Conservation (phyloP, 2,888 invertebrate species). For the Epistrophella euchroma region DNA sequence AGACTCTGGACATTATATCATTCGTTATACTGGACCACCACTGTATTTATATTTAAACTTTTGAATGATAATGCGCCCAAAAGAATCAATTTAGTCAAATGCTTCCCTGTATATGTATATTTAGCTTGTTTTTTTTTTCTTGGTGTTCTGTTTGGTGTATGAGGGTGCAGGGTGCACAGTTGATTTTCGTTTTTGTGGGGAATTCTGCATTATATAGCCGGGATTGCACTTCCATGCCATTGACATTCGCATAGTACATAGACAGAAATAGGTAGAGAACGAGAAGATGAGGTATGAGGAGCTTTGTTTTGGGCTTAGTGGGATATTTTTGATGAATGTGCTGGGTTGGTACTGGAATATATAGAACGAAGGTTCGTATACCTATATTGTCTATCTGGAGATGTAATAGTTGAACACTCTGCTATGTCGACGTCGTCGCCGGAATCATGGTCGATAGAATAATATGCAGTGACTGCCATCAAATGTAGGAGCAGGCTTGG, state of each 20-base stretch:
- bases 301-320: slow-evolving; percentile 49
- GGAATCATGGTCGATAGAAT: slow-evolving; percentile 73
- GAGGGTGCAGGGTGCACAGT: neutral
- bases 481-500: neutral
- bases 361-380: slow-evolving; percentile 55
- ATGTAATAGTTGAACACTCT: slow-evolving; percentile 16
- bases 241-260: slow-evolving; percentile 61
- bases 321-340: slow-evolving; percentile 52
- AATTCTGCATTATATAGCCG: neutral
- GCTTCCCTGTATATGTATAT: neutral
- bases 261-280: neutral
- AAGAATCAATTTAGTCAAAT: neutral
- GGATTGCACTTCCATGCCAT: slow-evolving; percentile 72
- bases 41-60: neutral
- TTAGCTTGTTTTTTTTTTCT: neutral
- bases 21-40: too few relatives aligned
- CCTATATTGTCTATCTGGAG: slow-evolving; percentile 21
- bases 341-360: slow-evolving; percentile 61
- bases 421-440: slow-evolving; percentile 22
- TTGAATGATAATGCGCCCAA: neutral
- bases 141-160: neutral
- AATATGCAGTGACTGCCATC: slow-evolving; percentile 33
- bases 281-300: neutral
- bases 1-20: too few relatives aligned
- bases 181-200: neutral